phyloP scores from a whole-genome alignment of 2,888 invertebrate genomes.

The Quadroppia sp. region DNA sequence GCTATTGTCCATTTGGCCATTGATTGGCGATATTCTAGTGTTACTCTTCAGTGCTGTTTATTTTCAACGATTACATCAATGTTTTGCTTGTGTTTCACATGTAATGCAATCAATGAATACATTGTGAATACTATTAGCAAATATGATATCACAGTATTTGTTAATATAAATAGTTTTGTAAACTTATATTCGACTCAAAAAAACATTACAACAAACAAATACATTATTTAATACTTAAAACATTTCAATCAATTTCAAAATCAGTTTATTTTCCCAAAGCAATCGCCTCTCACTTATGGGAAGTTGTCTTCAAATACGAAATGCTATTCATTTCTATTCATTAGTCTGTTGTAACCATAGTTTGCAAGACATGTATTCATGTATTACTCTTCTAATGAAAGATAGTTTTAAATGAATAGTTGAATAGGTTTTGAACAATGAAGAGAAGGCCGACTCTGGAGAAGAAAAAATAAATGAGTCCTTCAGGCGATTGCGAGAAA shows the following conservation, averaged over 20 bases:
- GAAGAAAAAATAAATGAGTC: not conserved
- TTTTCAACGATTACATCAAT: not conserved
- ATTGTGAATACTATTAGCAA: too few relatives aligned
- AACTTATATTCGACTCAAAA: not conserved
- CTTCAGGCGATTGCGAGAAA: constrained; percentile 1
- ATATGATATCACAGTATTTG: constrained; percentile 4
- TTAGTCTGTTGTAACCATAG: not conserved
- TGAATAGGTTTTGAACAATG: constrained; percentile 27
- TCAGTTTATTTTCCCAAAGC: not conserved
- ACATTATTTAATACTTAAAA: constrained; percentile 9
- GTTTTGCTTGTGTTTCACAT: constrained; percentile 3
- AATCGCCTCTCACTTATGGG: not conserved
- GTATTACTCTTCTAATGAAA: constrained; percentile 20
- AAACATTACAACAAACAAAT: not conserved
- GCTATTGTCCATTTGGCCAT: not conserved
- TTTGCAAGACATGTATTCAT: constrained; percentile 11
- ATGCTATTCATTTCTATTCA: not conserved
- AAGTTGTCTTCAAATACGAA: not conserved
- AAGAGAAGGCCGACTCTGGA: constrained; percentile 14
- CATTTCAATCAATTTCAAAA: constrained; percentile 2
- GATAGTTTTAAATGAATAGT: constrained; percentile 6
- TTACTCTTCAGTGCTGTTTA: not conserved
- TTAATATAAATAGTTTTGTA: constrained; percentile 16
- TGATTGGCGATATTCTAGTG: constrained; percentile 1
- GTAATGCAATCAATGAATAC: not conserved